Percentiles rank a stretch among this genome's conserved stretches.
phyloP scores from a whole-genome alignment of 2,888 invertebrate species.

The Bellardia pandia region DNA sequence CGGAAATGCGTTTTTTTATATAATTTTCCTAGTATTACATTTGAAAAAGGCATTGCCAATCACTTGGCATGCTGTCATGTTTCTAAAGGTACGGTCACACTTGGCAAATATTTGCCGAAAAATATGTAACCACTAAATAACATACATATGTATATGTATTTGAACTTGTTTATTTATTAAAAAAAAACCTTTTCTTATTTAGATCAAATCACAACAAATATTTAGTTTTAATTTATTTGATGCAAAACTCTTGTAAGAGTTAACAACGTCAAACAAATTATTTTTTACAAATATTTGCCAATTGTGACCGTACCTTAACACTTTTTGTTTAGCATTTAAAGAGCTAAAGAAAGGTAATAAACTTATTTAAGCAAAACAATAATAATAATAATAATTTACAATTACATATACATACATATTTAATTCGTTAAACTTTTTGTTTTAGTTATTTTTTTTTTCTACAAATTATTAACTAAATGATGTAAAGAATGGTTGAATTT shows the following conservation, averaged over 20 bases:
- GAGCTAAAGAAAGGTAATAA: slow-evolving; percentile 31
- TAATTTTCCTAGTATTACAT: slow-evolving; percentile 50
- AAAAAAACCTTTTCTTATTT: too few species aligned
- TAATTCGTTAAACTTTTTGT: slow-evolving; percentile 45
- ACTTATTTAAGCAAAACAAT: slow-evolving; percentile 32
- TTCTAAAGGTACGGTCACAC: background rate
- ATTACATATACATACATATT: slow-evolving; percentile 25
- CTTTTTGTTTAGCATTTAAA: background rate
- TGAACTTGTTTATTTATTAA: too few species aligned
- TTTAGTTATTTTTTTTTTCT: slow-evolving; percentile 21
- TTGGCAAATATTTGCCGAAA: too few species aligned
- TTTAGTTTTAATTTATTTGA: too few species aligned
- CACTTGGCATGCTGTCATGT: slow-evolving; percentile 26
- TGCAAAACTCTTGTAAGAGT: too few species aligned
- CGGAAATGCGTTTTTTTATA: slow-evolving; percentile 65
- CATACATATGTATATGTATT: too few species aligned
- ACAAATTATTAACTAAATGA: slow-evolving; percentile 60
- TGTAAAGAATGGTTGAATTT: slow-evolving; percentile 40
- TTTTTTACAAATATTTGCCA: too few species aligned
- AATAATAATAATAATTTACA: slow-evolving; percentile 58
- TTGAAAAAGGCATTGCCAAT: slow-evolving; percentile 42
- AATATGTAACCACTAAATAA: too few species aligned
- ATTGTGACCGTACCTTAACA: background rate
- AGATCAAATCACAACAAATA: too few species aligned
- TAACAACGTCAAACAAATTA: too few species aligned